A percentile compares a stretch with the other conserved stretches of the same genome.
Evolutionary conservation across 2,888 invertebrate species (phyloP).

Genomic region (Gasteruption jaculator): DNA sequence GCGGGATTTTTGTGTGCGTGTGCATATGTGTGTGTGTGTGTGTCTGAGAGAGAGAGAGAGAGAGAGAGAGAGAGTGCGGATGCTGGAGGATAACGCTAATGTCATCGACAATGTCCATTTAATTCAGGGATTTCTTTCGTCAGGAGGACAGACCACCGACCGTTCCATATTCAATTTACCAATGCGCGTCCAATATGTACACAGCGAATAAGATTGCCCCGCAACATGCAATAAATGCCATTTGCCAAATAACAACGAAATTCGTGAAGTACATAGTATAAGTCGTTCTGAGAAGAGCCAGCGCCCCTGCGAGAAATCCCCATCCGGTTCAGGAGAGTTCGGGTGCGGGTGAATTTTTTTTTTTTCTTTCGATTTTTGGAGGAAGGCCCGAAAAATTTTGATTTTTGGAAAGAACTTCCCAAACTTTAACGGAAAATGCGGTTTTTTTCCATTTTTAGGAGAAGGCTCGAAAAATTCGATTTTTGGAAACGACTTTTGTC

Average conservation of each 20-base stretch:
- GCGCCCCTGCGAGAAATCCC: too few species aligned
- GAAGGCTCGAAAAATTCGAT: too few species aligned
- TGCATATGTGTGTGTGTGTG: too few species aligned
- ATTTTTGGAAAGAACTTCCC: too few species aligned
- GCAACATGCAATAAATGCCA: slow-evolving; percentile 16
- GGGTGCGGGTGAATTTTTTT: too few species aligned
- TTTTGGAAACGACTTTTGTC: too few species aligned
- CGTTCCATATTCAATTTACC: slow-evolving; percentile 25
- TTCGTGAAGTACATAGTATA: slow-evolving; percentile 3
- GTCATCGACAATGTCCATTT: slow-evolving; percentile 50
- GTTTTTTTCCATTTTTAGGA: too few species aligned
- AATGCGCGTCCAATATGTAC: slow-evolving; percentile 20
- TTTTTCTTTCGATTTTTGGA: too few species aligned
- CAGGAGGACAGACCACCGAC: slow-evolving; percentile 31
- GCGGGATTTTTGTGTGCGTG: too few species aligned
- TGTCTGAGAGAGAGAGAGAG: neutral
- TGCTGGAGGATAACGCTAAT: slow-evolving; percentile 4
- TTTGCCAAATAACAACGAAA: slow-evolving; percentile 1
- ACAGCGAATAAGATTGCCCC: slow-evolving; percentile 19
- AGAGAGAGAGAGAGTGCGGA: slow-evolving; percentile 1
- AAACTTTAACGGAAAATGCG: too few species aligned
- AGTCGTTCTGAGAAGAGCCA: neutral
- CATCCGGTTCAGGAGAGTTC: too few species aligned
- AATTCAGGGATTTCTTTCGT: slow-evolving; percentile 36
- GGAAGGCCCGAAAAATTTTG: too few species aligned